Evolutionary conservation across 2,113 vertebrate species (phyloP).

Genomic region (Hepsetus odoe): DNA sequence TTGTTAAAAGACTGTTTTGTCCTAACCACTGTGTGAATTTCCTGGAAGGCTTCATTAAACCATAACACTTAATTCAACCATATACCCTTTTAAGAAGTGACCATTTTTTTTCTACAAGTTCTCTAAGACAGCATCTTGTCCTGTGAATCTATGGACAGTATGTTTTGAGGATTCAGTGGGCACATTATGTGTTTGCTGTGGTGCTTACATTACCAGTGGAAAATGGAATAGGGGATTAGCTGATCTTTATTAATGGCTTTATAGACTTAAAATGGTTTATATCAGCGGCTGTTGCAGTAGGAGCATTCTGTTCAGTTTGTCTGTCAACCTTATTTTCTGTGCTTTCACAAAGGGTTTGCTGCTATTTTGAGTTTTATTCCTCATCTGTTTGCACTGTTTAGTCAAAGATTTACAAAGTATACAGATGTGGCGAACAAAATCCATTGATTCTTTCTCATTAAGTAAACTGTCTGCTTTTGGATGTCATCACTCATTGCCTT

Average conservation of each 20-base stretch:
- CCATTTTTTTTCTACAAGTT: too few species aligned
- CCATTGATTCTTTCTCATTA: neutral
- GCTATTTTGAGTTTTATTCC: neutral
- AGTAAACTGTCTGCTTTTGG: neutral
- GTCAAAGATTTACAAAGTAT: neutral
- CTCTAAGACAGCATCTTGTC: too few species aligned
- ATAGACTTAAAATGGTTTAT: constrained; percentile 5
- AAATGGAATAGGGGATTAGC: neutral
- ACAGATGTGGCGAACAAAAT: neutral
- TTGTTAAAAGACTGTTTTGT: too few species aligned
- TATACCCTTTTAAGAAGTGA: too few species aligned
- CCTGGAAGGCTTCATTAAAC: too few species aligned
- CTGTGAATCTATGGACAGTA: neutral
- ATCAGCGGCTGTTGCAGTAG: neutral
- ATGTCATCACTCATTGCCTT: neutral
- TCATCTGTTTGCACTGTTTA: constrained; percentile 4
- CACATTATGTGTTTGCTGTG: neutral
- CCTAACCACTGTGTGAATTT: too few species aligned
- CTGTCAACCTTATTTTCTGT: neutral
- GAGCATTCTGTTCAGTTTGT: neutral
- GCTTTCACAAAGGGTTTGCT: neutral
- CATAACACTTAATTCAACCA: too few species aligned
- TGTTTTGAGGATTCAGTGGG: neutral
- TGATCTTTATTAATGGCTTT: constrained; percentile 18
- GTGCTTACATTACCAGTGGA: neutral